These are phyloP conservation scores for Formica aserva DNA, from an alignment of 2,888 invertebrate genomes.

Conservation along the genomic window DNA sequence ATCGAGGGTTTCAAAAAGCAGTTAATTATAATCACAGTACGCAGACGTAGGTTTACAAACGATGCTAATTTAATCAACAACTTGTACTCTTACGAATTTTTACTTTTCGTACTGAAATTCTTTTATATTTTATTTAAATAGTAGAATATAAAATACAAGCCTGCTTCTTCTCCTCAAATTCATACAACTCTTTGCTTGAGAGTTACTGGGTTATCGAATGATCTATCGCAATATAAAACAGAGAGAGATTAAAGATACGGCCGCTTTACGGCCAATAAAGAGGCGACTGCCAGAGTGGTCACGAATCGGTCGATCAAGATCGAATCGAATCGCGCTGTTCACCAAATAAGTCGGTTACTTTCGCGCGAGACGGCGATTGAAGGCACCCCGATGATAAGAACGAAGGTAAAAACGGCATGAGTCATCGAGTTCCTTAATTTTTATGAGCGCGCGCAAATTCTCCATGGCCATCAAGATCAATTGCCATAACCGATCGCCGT, in stretches of 20 bases:
- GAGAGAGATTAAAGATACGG: slow-evolving; percentile 4
- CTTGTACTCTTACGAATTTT: neutral
- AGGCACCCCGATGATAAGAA: slow-evolving; percentile 15
- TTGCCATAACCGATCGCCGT: slow-evolving; percentile 51
- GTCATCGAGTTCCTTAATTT: slow-evolving; percentile 48
- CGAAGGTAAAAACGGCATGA: slow-evolving; percentile 41
- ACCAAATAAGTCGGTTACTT: slow-evolving; percentile 36
- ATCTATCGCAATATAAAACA: slow-evolving; percentile 13
- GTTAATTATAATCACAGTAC: neutral
- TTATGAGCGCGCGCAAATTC: slow-evolving; percentile 41
- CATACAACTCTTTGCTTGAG: neutral
- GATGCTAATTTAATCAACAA: slow-evolving; percentile 8
- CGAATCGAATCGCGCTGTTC: slow-evolving; percentile 41
- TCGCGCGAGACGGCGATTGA: slow-evolving; percentile 6
- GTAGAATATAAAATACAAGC: neutral
- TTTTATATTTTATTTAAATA: neutral
- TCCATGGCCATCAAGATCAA: slow-evolving; percentile 51
- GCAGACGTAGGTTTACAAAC: neutral
- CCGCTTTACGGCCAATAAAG: slow-evolving; percentile 23
- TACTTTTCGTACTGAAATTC: neutral
- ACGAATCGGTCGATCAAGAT: slow-evolving; percentile 25
- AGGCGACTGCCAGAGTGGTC: neutral
- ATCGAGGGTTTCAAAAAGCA: neutral
- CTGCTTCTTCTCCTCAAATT: neutral
- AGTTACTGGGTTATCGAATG: neutral